Evolutionary conservation across 2,797 vertebrate species (phyloP), one percentile per base, ranked within the genome.

Genomic region (Mastacembelus armatus): DNA sequence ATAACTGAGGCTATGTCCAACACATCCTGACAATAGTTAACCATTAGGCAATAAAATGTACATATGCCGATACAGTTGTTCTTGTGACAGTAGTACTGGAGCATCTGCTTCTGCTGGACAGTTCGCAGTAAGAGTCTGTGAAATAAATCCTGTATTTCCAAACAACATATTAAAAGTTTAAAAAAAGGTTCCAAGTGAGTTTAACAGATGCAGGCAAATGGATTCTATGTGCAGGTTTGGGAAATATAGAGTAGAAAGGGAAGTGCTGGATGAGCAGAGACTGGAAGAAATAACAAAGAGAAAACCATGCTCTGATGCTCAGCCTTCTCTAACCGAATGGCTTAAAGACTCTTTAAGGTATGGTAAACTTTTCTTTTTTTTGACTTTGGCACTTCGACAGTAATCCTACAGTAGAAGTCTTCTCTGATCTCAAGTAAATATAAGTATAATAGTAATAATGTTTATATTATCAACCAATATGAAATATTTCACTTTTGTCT

Each of bases 251-350:
- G 86, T 95, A 35, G 90, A 95, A 55, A 90, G 94, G 57, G 83
- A 92, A 1, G 86, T 94, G 36, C 78, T 99, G 71, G 94, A 94
- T 43, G 96, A 97, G 87, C 86, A 95, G 39, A 92, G 89, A 29
- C 88, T 98, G 71, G 96, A 97, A 74, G 90, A 93, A 36, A 51
- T 96, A 50, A 93, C 95, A 0, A 92, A 82, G 39, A 91, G 93
- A 85, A 90, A 90, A 80, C 24, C 77, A 0, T 65, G 81, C 42
- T 80, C 84, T 50, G 87, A 78, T 2, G 24, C 65, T 1, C 60
- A 83, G 3, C 56, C 58, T 29, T 83, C 90, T 7, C 30, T 94
- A 35, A 68, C 21, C 10, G 22, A 84, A 24, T 66, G n/a, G 4
- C 63, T 94, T 9, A 94, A 91, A 90, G 74, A 83, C 38, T 85